A percentile compares a stretch with the other conserved stretches of the same genome.
Conservation (phyloP, 1,140 invertebrate genomes). For the Drosophila sechellia region DNA sequence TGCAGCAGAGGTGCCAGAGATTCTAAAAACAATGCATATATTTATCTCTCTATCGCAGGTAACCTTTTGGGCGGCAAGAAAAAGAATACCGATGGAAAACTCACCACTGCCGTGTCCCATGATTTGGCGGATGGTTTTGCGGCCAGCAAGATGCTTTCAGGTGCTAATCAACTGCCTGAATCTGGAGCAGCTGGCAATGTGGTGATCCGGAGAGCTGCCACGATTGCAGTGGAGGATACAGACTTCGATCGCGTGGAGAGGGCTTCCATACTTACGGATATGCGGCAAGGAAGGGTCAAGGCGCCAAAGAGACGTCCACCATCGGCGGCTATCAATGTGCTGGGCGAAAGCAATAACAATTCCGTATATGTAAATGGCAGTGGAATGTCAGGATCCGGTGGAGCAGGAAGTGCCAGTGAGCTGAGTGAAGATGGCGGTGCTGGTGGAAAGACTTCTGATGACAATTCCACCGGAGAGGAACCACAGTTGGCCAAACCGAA, state of each 20-base stretch:
- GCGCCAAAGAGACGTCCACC: conserved; percentile 87
- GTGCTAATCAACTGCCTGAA: conserved; percentile 52
- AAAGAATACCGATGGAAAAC: conserved; percentile 85
- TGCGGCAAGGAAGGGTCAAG: conserved; percentile 87
- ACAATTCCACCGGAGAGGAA: conserved; percentile 83
- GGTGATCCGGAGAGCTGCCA: conserved; percentile 71
- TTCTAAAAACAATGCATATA: neutral
- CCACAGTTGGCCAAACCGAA: conserved; percentile 85
- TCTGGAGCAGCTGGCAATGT: conserved; percentile 55
- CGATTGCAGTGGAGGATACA: conserved; percentile 76
- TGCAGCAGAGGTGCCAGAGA: neutral
- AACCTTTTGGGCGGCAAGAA: conserved; percentile 87
- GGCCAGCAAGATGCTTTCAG: conserved; percentile 62
- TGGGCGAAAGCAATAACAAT: conserved; percentile 82
- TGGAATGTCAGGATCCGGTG: conserved; percentile 46
- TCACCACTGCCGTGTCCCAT: conserved; percentile 77
- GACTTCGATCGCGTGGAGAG: conserved; percentile 88
- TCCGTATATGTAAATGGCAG: conserved; percentile 81
- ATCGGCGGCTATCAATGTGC: conserved; percentile 82
- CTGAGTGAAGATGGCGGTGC: conserved; percentile 56
- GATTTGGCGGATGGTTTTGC: conserved; percentile 74
- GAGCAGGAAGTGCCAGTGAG: conserved; percentile 67
- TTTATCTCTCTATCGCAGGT: conserved; percentile 48
- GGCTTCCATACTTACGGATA: conserved; percentile 87
- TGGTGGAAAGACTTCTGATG: conserved; percentile 53